Base-by-base conservation (phyloP, 2,113 vertebrate species). In the Phyllopteryx taeniolatus region DNA sequence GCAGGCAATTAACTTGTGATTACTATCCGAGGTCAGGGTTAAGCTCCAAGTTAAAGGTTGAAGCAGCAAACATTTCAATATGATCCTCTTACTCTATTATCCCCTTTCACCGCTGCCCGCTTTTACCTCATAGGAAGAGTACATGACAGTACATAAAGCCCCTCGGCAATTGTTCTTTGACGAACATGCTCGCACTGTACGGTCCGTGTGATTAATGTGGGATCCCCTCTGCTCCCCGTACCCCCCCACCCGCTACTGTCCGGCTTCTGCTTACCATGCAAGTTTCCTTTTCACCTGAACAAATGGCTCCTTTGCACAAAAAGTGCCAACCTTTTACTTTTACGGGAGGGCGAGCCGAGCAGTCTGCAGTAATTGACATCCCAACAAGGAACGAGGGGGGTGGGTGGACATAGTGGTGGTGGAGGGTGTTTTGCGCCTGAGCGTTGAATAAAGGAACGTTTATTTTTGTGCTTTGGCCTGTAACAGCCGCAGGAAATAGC, bases 401-500 rank as follows among this genome's bases (percentile, higher is more conserved):
- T 61, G 61, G 70, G 47, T 54, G 67, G 67, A 56, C 78, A 74
- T 5, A 70, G 65, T 60, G 62, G 49, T 31, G 33, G 42, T n/a
- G 35, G 54, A 54, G 43, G 60, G 53, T 61, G 68, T 70, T 68
- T 62, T 44, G 15, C 2, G 44, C 73, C 86, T 82, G 81, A 85
- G 88, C 73, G 68, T 84, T 86, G 84, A 91, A 91, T 91, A 89
- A 91, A 91, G 84, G 87, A 85, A 89, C 86, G 83, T 90, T 92
- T 92, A 89, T 92, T 87, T 90, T 91, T 91, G 91, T 88, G 90
- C 90, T 83, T 79, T 75, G 71, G 87, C 77, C 89, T 90, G 89
- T 90, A 88, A 91, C 91, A 82, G 88, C 89, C 85, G 72, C 87
- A 91, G 91, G 91, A 91, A 92, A 90, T 87, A 85, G 87, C 86